A percentile compares a stretch with the other conserved stretches of the same genome.
Evolutionary conservation across 2,888 invertebrate species (phyloP).

Genomic region (Orthosia incerta): DNA sequence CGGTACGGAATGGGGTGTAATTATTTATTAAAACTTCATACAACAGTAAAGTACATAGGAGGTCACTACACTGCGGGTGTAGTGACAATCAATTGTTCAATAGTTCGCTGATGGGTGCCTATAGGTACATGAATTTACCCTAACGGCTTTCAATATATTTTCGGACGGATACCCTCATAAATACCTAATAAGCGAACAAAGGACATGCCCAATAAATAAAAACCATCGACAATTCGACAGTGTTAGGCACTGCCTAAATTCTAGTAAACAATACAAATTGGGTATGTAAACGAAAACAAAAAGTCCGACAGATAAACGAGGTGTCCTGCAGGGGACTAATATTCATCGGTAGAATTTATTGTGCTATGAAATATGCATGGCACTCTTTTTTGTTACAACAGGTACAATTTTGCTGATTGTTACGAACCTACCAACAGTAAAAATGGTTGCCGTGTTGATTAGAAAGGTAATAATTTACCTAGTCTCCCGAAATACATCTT

Average conservation of each 20-base stretch:
- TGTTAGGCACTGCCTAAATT: background rate
- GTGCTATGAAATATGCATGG: constrained; percentile 42
- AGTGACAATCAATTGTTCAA: too few species aligned
- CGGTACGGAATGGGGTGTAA: too few species aligned
- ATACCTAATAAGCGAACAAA: constrained; percentile 11
- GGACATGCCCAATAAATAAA: constrained; percentile 9
- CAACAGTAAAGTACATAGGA: too few species aligned
- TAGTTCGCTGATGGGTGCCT: too few species aligned
- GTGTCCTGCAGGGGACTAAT: constrained; percentile 35
- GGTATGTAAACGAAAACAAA: constrained; percentile 44
- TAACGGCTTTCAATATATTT: background rate
- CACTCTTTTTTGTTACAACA: constrained; percentile 20
- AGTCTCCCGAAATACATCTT: background rate
- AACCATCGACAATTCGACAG: constrained; percentile 17
- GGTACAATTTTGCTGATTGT: constrained; percentile 14
- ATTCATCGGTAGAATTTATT: constrained; percentile 38
- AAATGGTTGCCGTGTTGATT: background rate
- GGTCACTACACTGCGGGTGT: too few species aligned
- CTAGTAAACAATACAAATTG: constrained; percentile 22
- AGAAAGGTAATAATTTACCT: background rate
- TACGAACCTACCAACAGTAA: background rate
- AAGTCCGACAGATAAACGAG: constrained; percentile 31
- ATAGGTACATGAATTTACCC: background rate
- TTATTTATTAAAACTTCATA: too few species aligned
- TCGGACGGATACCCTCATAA: background rate